These are phyloP conservation scores for Hippasteria phrygiana DNA, from an alignment of 53 echinoderm and acorn worm species.

Conservation along the genomic window DNA sequence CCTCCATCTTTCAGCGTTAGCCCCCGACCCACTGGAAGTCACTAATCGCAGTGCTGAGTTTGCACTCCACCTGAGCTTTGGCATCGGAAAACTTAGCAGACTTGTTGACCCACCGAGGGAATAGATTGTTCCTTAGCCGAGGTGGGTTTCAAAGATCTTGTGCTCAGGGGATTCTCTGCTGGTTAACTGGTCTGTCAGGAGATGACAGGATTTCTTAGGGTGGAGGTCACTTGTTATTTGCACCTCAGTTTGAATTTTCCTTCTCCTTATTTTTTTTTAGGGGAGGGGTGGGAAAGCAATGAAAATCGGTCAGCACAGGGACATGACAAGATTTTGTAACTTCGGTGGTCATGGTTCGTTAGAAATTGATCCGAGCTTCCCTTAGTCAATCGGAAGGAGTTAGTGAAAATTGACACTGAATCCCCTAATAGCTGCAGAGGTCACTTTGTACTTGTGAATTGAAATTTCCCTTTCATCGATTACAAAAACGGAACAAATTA, in stretches of 20 bases:
- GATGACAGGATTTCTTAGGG: slow-evolving; percentile 29
- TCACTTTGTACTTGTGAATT: not conserved
- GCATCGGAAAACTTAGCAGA: not conserved
- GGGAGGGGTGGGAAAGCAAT: too few species aligned
- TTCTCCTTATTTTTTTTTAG: not conserved
- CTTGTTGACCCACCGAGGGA: not conserved
- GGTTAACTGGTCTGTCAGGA: not conserved
- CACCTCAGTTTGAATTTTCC: slow-evolving; percentile 24
- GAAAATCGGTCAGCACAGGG: not conserved
- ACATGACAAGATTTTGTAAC: not conserved
- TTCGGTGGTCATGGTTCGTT: not conserved
- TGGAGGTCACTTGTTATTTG: slow-evolving; percentile 40
- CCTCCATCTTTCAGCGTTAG: slow-evolving; percentile 8
- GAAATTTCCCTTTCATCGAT: not conserved
- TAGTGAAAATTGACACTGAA: not conserved
- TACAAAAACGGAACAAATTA: not conserved
- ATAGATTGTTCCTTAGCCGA: not conserved
- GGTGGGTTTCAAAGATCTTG: not conserved
- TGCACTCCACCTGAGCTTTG: not conserved
- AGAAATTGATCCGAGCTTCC: not conserved
- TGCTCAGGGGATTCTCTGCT: too few species aligned
- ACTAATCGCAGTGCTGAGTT: slow-evolving; percentile 18
- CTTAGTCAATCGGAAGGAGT: not conserved
- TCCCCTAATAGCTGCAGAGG: not conserved
- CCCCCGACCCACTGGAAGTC: slow-evolving; percentile 7